Base-by-base conservation (phyloP, 2,797 vertebrate genomes). In the Leptoclinus maculatus region DNA sequence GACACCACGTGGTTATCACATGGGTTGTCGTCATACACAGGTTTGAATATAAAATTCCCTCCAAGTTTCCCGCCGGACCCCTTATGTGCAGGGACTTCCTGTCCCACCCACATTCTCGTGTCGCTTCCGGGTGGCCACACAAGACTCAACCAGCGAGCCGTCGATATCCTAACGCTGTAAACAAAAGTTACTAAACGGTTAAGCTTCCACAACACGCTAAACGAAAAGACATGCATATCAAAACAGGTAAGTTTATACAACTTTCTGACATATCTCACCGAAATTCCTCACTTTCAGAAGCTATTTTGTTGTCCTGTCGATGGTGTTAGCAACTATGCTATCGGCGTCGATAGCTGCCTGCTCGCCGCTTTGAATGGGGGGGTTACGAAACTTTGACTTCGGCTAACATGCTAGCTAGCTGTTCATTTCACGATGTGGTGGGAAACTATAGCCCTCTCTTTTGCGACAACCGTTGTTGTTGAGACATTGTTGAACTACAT, bases 171-270 rank as follows among this genome's bases (percentile, higher is more conserved):
- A 54, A 68, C 84, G 86, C 86, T 90, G 87, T 88, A 89, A 92
- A 92, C 91, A 88, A 91, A 92, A 93, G 93, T 93, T 92, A 65
- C 45, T 38, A 8, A 85, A 89, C 89, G 86, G 85, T 90, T 91
- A 58, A 67, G n/a, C 74, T 76, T 45, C 83, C 49, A 1, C 85
- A 54, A 87, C 66, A 80, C 72, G 32, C 62, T 41, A 12, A 64
- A 36, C 81, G 4, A 56, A 87, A 88, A 89, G 94, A 95, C 72
- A 96, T 96, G 95, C 95, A 96, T 92, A 96, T 96, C 87, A 96
- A 96, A 91, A 93, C 95, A 89, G 93, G 95, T 96, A 2, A 80
- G 89, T 84, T 67, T 57, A 2, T 10, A n/a, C 16, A 29, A 75
- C 70, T 75, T 76, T 76, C 29, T 0, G 10, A 53, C 3, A 0